Percentiles rank a stretch among this genome's conserved stretches.
phyloP scores from a whole-genome alignment of 2,888 invertebrate species.

The Hypselothyrea guttata region DNA sequence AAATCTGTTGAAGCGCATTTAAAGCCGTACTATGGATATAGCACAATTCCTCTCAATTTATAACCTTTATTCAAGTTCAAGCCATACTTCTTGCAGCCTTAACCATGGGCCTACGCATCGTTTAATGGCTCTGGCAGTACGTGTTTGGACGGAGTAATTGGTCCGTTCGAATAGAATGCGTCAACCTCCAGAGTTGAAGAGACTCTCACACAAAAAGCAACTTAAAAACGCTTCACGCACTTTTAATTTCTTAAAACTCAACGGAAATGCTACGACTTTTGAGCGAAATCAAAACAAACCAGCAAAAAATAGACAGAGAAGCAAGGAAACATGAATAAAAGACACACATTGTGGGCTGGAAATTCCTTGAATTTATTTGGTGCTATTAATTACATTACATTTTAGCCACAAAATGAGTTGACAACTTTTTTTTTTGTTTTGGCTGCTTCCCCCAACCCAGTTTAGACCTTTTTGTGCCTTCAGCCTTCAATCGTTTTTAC shows the following conservation, averaged over 20 bases:
- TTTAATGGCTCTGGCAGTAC: conserved; percentile 53
- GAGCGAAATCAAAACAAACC: conserved; percentile 8
- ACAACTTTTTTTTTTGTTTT: conserved; percentile 41
- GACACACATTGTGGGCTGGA: conserved; percentile 29
- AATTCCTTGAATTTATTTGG: conserved; percentile 56
- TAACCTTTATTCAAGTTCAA: conserved; percentile 12
- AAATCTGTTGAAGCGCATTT: too few species aligned
- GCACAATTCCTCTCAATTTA: too few species aligned
- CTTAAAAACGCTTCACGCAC: conserved; percentile 52
- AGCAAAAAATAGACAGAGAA: conserved; percentile 8
- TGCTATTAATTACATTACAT: conserved; percentile 44
- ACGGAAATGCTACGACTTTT: conserved; percentile 29
- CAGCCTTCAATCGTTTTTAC: conserved; percentile 45
- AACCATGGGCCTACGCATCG: conserved; percentile 51
- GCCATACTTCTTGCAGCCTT: conserved; percentile 23
- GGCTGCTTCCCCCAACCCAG: too few species aligned
- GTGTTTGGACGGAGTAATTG: conserved; percentile 62
- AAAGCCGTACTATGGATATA: too few species aligned
- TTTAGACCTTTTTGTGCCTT: conserved; percentile 9
- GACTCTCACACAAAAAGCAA: conserved; percentile 14
- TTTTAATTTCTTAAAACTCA: conserved; percentile 47
- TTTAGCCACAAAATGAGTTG: conserved; percentile 64
- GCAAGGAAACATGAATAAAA: conserved; percentile 3
- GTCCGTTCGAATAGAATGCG: conserved; percentile 42
- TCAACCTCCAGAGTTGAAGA: conserved; percentile 42